These are phyloP conservation scores for Microctenopoma steveboyesi DNA, from an alignment of 2,797 vertebrate species.

Conservation along the genomic window DNA sequence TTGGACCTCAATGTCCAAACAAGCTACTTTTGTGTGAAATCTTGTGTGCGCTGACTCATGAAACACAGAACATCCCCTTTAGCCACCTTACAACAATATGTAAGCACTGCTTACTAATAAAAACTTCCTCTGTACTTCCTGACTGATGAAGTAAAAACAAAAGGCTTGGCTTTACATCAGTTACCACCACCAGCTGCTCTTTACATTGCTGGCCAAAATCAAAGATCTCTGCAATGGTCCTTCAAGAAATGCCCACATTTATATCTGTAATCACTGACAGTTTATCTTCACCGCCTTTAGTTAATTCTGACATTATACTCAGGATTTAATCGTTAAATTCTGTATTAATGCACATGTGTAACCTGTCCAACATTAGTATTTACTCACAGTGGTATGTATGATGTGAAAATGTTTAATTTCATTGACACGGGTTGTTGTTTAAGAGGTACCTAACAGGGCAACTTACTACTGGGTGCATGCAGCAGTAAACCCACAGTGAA, in stretches of 20 bases:
- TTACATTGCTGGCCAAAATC: background rate
- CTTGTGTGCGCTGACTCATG: background rate
- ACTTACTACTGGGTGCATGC: background rate
- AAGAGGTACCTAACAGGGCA: background rate
- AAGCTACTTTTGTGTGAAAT: background rate
- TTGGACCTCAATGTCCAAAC: background rate
- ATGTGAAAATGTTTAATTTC: background rate
- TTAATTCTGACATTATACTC: background rate
- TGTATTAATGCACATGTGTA: background rate
- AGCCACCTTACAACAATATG: background rate
- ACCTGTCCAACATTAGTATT: background rate
- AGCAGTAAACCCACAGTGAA: background rate
- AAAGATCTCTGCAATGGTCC: background rate
- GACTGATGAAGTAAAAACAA: background rate
- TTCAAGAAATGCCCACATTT: background rate
- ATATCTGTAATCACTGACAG: background rate
- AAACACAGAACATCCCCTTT: slow-evolving; percentile 7
- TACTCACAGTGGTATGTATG: background rate
- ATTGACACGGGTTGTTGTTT: background rate
- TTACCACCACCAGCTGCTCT: background rate
- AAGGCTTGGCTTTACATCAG: background rate
- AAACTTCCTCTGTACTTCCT: slow-evolving; percentile 4
- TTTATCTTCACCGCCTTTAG: background rate
- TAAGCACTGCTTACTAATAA: background rate
- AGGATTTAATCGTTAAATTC: background rate